phyloP scores from a whole-genome alignment of 2,888 invertebrate species.

The Cremastobaeus sp. region DNA sequence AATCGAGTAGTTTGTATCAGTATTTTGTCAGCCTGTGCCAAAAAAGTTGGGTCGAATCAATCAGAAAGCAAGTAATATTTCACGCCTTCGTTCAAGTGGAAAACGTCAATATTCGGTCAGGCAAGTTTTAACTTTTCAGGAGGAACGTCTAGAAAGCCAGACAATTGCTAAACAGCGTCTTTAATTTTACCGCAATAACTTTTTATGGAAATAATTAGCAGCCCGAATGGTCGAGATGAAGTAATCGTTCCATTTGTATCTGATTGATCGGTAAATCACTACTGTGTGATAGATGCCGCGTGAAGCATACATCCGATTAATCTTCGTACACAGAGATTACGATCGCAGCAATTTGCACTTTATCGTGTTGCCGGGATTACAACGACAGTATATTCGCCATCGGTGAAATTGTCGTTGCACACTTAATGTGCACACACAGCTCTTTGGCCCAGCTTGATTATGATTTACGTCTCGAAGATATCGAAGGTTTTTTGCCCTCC shows the following conservation, averaged over 20 bases:
- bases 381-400: constrained; percentile 60
- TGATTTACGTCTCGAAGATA: no score
- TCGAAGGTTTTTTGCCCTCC: no score
- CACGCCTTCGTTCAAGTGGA: background rate
- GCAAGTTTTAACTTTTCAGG: background rate
- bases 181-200: no score
- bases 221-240: constrained; percentile 1
- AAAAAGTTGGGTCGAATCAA: no score
- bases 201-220: background rate
- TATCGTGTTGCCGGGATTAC: constrained; percentile 64
- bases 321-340: constrained; percentile 65
- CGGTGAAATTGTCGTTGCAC: constrained; percentile 54
- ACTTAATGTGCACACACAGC: constrained; percentile 37
- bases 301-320: constrained; percentile 64
- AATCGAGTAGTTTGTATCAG: constrained; percentile 7
- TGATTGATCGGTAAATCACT: constrained; percentile 59
- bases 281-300: constrained; percentile 54
- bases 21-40: constrained; percentile 8
- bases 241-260: constrained; percentile 50
- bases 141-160: no score
- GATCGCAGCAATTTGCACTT: constrained; percentile 68
- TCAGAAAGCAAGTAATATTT: background rate
- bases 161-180: no score
- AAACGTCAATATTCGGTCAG: constrained; percentile 13
- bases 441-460: constrained; percentile 17